Evolutionary conservation across 2,888 invertebrate genomes (phyloP).

Genomic region (Trichopoda pennipes): DNA sequence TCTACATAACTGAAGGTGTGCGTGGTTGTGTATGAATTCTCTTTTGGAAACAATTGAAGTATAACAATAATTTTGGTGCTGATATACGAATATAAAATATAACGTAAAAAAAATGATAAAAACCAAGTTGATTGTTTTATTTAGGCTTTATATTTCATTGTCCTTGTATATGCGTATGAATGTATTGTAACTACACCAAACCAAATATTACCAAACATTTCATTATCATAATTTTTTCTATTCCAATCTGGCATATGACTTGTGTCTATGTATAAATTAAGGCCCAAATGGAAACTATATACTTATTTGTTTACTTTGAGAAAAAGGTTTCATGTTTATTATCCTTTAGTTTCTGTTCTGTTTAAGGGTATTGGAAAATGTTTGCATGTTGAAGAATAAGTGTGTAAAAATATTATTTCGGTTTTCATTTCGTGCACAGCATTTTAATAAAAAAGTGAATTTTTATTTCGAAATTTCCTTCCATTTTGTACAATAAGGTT

Average conservation of each 20-base stretch:
- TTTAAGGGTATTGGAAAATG: background rate
- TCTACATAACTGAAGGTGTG: background rate
- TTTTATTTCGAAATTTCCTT: constrained; percentile 2
- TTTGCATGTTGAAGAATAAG: constrained; percentile 14
- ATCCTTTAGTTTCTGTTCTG: constrained; percentile 14
- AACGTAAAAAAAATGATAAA: background rate
- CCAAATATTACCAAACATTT: background rate
- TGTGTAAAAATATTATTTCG: constrained; percentile 25
- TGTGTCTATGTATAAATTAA: background rate
- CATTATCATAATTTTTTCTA: constrained; percentile 28
- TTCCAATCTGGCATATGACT: constrained; percentile 29
- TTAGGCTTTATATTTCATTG: constrained; percentile 24
- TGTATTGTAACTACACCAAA: background rate
- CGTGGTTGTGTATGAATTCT: constrained; percentile 3
- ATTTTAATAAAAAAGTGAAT: constrained; percentile 27
- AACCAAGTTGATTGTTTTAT: constrained; percentile 55
- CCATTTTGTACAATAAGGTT: background rate
- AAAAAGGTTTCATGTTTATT: background rate
- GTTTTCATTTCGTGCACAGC: constrained; percentile 47
- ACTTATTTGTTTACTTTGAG: constrained; percentile 37
- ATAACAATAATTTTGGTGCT: constrained; percentile 42
- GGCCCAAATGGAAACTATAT: constrained; percentile 30
- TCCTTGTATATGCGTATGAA: background rate
- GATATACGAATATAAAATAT: background rate
- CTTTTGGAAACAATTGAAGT: constrained; percentile 65